Evolutionary conservation across 2,797 vertebrate genomes (phyloP), one percentile per base, ranked within the genome.

Genomic region (Micropoecilia bifurca): DNA sequence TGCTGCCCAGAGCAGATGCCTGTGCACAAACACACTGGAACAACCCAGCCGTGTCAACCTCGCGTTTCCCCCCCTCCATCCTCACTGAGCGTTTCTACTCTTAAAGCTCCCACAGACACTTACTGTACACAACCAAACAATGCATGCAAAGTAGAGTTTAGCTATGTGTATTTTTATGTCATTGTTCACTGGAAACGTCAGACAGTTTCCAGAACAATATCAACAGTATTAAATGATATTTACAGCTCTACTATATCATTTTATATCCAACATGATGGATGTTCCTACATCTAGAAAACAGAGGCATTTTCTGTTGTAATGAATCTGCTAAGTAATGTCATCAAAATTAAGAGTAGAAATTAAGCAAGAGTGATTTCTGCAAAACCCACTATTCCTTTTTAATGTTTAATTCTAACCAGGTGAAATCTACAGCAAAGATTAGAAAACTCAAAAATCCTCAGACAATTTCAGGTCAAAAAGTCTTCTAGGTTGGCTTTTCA

Each of bases 11-110:
- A 80, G 83, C 89, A 91, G 87, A 93, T 91, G 91, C 86, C 92
- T 91, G 90, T 80, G 89, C 86, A 89, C 90, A 90, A 89, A 91
- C 86, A 87, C 86, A 84, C 85, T 86, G 90, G 81, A 80, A 80
- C 81, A 83, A 79, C 71, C 78, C 77, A 88, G 88, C 88, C 71
- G 92, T 93, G 90, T 90, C 93, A 94, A 91, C 92, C 92, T 90
- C 85, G 80, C 73, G 73, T 28, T 43, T 39, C 74, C 69, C 86
- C 73, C 74, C 74, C 77, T 72, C 73, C 71, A 63, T 75, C 72
- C 79, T 73, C 80, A 81, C 79, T 36, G 73, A 71, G 78, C 79
- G 59, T 73, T 78, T 83, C 82, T 69, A 43, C 75, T 75, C 74
- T 71, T 74, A 79, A 81, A 81, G 71, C 81, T 83, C 46, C 13